Evolutionary conservation across 2,888 invertebrate species (phyloP).

Genomic region (Gastracanthus pulcherrimus): DNA sequence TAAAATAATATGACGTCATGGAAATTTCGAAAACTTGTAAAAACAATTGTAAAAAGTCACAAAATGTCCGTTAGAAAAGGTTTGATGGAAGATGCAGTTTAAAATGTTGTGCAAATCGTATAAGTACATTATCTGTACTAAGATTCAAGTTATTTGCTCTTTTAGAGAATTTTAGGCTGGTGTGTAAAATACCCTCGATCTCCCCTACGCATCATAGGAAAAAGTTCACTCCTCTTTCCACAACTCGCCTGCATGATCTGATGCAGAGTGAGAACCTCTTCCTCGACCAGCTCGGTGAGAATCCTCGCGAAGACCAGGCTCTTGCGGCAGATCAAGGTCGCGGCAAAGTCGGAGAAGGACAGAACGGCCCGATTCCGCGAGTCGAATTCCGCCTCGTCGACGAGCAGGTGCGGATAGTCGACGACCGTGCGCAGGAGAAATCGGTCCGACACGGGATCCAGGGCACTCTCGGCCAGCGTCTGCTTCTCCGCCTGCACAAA

Average conservation of each 20-base stretch:
- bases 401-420: constrained; percentile 79
- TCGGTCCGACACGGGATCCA: constrained; percentile 76
- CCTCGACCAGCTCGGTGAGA: constrained; percentile 78
- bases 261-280: constrained; percentile 75
- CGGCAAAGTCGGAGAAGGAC: constrained; percentile 80
- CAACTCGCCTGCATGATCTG: constrained; percentile 77
- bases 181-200: no score
- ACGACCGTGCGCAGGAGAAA: constrained; percentile 76
- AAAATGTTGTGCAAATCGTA: no score
- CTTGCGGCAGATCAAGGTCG: constrained; percentile 78
- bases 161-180: no score
- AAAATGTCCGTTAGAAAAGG: no score
- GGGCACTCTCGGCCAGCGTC: constrained; percentile 77
- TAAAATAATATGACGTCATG: no score
- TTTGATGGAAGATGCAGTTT: no score
- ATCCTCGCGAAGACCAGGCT: constrained; percentile 78
- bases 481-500: constrained; percentile 79
- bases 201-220: no score
- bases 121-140: no score
- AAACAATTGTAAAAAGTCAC: no score
- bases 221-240: no score
- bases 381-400: constrained; percentile 77
- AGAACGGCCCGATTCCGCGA: constrained; percentile 72
- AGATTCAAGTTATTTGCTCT: no score
- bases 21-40: no score